Evolutionary conservation across 2,888 invertebrate genomes (phyloP), one percentile per base, ranked within the genome.

Genomic region (Terebella lapidaria): DNA sequence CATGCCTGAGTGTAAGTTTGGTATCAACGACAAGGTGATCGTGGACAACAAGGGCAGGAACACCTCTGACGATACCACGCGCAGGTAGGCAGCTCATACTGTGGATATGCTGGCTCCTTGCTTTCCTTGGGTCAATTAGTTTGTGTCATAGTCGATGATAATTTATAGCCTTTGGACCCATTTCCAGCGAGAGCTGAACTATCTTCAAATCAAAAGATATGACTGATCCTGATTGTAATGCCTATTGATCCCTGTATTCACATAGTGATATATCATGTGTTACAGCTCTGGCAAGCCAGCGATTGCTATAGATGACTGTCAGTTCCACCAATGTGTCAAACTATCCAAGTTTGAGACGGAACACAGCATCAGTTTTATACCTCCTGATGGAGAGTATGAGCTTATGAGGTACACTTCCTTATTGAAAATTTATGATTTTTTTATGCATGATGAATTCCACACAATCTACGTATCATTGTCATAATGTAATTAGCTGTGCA

Each of bases 291-390:
- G 61, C 18, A 69, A 69, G 51, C 60, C 68, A 18, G 62, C 68
- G 5, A 68, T 69, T 49, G 99, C 97, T 25, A 99, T 99, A 72
- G 99, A 99, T 78, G 99, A 99, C 84, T 99, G 99, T 75, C 99
- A 99, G 84, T 99, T 99, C 84, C 99, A 99, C 83, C 99, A 99
- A 83, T 99, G 99, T 80, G 99, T 99, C 55, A 99, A 99, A 81
- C 86, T 99, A 61, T 95, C 94, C 81, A 99, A 99, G 86, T 99
- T 99, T 81, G 99, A 99, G 85, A 97, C 97, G 0, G 99, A 99
- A 82, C 99, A 99, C 85, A 95, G 96, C 78, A 99, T 99, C 79
- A 95, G 95, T 71, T 99, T 99, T 84, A 99, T 99, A 77, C 99
- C 99, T 62, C 99, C 99, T 0, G 99, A 99, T 81, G 99, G 99